Conservation (phyloP, 1,140 invertebrate species). For the Palaemon carinicauda region DNA sequence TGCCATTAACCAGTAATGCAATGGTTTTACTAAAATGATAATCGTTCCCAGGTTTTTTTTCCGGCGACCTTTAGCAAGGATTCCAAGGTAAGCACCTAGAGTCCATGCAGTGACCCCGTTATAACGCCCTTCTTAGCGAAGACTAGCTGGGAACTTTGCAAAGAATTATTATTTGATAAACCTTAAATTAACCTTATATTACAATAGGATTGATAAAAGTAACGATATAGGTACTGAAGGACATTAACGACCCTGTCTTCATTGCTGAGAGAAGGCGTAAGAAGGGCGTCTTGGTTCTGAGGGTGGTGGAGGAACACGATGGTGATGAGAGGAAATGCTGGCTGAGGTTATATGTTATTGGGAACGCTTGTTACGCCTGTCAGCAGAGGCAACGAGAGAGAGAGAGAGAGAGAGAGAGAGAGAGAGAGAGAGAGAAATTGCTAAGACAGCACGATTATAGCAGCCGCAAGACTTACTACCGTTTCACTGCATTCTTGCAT, state of each 20-base stretch:
- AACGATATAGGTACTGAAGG: neutral
- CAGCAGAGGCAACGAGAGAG: neutral
- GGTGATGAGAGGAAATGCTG: constrained; percentile 40
- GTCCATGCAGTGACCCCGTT: constrained; percentile 17
- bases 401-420: neutral
- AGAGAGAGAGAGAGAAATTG: neutral
- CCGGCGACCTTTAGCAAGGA: neutral
- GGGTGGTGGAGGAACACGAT: neutral
- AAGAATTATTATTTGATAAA: neutral
- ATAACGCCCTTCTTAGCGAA: neutral
- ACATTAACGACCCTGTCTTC: neutral
- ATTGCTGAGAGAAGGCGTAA: neutral
- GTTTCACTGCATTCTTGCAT: too few relatives aligned
- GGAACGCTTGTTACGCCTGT: neutral
- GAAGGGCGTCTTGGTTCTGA: neutral
- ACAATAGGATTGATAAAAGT: too few relatives aligned
- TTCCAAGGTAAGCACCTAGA: constrained; percentile 43
- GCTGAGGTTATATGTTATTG: neutral
- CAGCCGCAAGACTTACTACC: too few relatives aligned
- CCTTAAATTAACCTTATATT: neutral
- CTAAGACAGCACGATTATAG: too few relatives aligned
- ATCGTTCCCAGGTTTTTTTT: neutral
- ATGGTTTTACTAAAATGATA: neutral
- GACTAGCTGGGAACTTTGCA: neutral
- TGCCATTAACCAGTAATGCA: neutral